Conservation (phyloP, 2,113 vertebrate species). For the Antigone vipio region DNA sequence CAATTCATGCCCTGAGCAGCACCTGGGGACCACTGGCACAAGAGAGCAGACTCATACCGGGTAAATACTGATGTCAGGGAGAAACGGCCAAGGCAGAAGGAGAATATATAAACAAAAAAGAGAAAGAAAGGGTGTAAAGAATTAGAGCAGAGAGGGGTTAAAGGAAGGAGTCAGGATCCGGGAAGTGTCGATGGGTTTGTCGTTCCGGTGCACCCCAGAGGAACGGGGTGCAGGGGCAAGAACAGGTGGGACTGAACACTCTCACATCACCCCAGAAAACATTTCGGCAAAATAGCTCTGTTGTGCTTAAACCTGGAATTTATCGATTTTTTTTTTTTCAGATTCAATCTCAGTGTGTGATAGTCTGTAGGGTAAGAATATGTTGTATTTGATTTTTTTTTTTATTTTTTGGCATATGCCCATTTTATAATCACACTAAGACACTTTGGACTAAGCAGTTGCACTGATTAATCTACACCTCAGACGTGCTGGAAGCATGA, state of each 20-base stretch:
- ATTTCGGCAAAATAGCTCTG: neutral
- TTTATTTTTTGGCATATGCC: conserved; percentile 23
- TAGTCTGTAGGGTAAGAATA: neutral
- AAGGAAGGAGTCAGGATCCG: neutral
- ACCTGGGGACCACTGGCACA: neutral
- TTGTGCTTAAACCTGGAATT: neutral
- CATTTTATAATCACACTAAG: conserved; percentile 52
- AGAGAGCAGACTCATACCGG: neutral
- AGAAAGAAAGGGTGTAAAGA: neutral
- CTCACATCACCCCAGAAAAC: neutral
- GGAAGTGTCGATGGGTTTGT: neutral
- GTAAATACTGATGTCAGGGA: neutral
- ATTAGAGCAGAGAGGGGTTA: neutral
- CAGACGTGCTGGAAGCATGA: conserved; percentile 47
- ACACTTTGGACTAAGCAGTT: conserved; percentile 39
- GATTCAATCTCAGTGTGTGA: neutral
- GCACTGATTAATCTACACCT: conserved; percentile 70
- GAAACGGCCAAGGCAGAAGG: neutral
- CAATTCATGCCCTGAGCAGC: neutral
- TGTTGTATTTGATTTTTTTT: neutral
- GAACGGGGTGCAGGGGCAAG: neutral
- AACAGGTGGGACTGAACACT: neutral
- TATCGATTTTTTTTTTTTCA: neutral
- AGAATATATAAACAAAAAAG: neutral
- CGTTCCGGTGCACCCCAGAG: accelerated